Evolutionary conservation across 2,113 vertebrate species (phyloP).

Genomic region (Cyphomyrus discorhynchus): DNA sequence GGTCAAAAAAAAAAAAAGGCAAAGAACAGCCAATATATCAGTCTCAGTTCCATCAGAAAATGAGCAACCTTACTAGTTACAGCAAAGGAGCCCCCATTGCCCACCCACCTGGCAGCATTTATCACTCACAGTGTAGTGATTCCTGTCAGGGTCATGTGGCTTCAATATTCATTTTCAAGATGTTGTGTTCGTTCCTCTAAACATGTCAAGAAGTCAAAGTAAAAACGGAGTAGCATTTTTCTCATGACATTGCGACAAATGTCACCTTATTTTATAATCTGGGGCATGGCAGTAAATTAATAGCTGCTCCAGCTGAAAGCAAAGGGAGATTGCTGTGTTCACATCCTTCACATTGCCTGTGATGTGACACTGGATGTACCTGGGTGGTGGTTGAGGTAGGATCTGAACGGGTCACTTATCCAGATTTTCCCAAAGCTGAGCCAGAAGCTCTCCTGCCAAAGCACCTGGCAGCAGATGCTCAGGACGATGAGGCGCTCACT

Average conservation of each 20-base stretch:
- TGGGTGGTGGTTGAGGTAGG: slow-evolving; percentile 35
- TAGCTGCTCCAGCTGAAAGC: neutral
- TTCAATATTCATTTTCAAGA: neutral
- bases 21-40: neutral
- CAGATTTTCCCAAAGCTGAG: slow-evolving; percentile 37
- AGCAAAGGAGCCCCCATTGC: neutral
- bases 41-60: neutral
- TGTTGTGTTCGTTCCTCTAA: neutral
- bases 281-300: neutral
- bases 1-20: neutral
- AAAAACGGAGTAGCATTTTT: neutral
- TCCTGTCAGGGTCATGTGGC: neutral
- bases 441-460: slow-evolving; percentile 37
- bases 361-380: slow-evolving; percentile 3
- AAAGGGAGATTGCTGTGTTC: neutral
- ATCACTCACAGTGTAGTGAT: neutral
- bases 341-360: neutral
- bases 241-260: neutral
- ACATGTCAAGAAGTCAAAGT: neutral
- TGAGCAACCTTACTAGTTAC: neutral
- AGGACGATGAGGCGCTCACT: slow-evolving; percentile 33
- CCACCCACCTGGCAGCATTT: neutral
- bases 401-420: slow-evolving; percentile 37
- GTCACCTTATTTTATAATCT: neutral
- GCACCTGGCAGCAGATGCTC: slow-evolving; percentile 25